Base-by-base conservation (phyloP, 1,140 invertebrate genomes). In the Dendrolimus punctatus region DNA sequence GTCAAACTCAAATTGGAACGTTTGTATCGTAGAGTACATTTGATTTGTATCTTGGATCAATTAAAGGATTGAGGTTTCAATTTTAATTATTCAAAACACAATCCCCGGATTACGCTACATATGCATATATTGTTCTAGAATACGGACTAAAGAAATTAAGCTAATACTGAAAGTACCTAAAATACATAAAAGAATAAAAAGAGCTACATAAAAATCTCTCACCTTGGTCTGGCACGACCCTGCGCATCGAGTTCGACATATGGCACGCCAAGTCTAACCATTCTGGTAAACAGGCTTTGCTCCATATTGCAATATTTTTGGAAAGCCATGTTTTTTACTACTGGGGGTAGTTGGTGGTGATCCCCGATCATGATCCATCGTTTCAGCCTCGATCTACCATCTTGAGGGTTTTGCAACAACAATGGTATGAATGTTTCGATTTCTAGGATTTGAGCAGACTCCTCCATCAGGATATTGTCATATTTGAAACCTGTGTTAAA, bases 351-450 rank as follows among this genome's bases (percentile, higher is more conserved):
- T 83, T 99, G 99, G 87, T 99, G 97, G 85, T 99, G 99, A 89
- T 99, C 98, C 5, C 98, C 99, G 74, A 99, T 99, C 99, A 99
- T 99, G 51, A 99, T 99, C 98, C 99, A 99, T 8, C 99, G 91
- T 86, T 99, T 99, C 39, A 99, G 83, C 2, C 98, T 91, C 85
- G 98, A 99, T 45, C 93, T 93, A 3, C 98, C 98, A 76, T 99
- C 97, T 74, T 99, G 92, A 0, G 98, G 98, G 87, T 99, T 99
- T 85, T 99, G 98, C 36, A 99, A 88, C 0, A 99, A 87, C 6
- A 99, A 87, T 0, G 99, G 99, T 73, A 99, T 99, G 75, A 99
- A 99, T 0, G 99, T 99, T 89, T 99, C 99, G 54, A 99, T 99
- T 88, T 99, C 99, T 10, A 99, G 88, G 67, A 99, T 99, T 87